Conservation (phyloP, 2,888 invertebrate genomes). For the Imbricaverruca yamaguchii region DNA sequence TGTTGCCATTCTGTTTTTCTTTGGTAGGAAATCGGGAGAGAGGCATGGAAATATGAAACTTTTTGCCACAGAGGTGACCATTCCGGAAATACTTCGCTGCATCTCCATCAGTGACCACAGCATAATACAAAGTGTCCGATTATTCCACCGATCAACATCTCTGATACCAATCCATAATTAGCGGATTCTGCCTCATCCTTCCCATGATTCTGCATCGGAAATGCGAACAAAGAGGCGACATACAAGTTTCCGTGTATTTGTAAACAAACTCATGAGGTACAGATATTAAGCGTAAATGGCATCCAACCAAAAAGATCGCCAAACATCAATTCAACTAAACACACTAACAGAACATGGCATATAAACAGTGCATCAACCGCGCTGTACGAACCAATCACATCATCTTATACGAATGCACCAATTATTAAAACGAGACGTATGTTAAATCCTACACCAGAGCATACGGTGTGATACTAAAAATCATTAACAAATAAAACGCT, state of each 20-base stretch:
- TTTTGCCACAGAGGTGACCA: too few species aligned
- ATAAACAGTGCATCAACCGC: not conserved
- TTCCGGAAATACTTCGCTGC: too few species aligned
- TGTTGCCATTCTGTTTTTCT: too few species aligned
- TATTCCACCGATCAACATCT: too few species aligned
- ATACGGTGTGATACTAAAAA: not conserved
- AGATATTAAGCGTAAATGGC: slow-evolving; percentile 6
- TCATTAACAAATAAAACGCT: not conserved
- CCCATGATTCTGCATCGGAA: too few species aligned
- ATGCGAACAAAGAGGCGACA: too few species aligned
- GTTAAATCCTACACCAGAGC: slow-evolving; percentile 11
- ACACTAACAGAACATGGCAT: not conserved
- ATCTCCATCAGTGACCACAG: too few species aligned
- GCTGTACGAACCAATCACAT: not conserved
- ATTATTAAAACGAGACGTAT: slow-evolving; percentile 14
- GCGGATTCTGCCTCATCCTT: too few species aligned
- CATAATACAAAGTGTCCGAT: too few species aligned
- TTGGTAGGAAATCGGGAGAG: too few species aligned
- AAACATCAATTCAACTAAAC: not conserved
- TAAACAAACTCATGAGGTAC: slow-evolving; percentile 14
- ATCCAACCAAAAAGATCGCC: not conserved
- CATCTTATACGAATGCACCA: not conserved
- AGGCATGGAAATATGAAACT: too few species aligned
- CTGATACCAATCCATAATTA: too few species aligned
- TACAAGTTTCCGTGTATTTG: not conserved